Percentiles rank a stretch among this genome's conserved stretches.
phyloP scores from a whole-genome alignment of 1,140 invertebrate species.

The Formica selysi region DNA sequence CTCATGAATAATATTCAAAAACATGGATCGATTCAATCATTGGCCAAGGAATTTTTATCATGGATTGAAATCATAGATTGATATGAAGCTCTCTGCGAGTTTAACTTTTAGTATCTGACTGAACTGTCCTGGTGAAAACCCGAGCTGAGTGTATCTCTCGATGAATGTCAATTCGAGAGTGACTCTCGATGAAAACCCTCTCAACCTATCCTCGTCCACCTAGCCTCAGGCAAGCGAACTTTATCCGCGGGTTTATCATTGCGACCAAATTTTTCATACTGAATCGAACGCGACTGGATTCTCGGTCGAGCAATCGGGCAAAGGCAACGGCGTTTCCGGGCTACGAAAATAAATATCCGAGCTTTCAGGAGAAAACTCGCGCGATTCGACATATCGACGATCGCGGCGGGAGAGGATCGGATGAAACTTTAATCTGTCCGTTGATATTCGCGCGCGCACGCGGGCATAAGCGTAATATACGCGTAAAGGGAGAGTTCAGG shows the following conservation, averaged over 20 bases:
- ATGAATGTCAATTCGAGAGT: conserved; percentile 45
- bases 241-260: conserved; percentile 39
- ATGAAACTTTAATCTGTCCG: conserved; percentile 52
- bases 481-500: neutral
- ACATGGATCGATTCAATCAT: neutral
- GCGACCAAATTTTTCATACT: conserved; percentile 53
- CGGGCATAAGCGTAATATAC: neutral
- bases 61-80: neutral
- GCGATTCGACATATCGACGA: conserved; percentile 39
- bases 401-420: conserved; percentile 20
- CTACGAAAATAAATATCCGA: conserved; percentile 51
- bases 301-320: conserved; percentile 4
- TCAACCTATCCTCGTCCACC: conserved; percentile 10
- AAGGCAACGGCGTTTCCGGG: conserved; percentile 3
- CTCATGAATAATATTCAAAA: neutral
- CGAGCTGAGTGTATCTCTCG: conserved; percentile 17
- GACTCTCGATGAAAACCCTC: conserved; percentile 21
- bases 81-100: neutral
- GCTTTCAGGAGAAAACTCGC: conserved; percentile 24
- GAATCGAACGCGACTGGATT: conserved; percentile 9
- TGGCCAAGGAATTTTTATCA: neutral
- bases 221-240: conserved; percentile 12
- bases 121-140: neutral
- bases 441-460: conserved; percentile 31
- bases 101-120: neutral